Evolutionary conservation across 2,888 invertebrate genomes (phyloP).

Genomic region (Parnassius glacialis): DNA sequence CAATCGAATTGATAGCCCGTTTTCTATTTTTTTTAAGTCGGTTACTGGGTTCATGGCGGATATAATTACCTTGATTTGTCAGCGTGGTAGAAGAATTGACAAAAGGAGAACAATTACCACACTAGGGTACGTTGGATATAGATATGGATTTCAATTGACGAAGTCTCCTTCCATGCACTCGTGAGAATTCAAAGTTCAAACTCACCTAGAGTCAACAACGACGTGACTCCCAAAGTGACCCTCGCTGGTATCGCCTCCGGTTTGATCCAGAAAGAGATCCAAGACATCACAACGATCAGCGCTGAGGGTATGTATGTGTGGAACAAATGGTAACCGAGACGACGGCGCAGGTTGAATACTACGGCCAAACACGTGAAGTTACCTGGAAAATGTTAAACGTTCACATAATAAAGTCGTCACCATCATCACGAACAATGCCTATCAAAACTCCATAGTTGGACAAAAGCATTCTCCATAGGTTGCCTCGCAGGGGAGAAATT

Average conservation of each 20-base stretch:
- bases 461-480: too few species aligned
- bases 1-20: too few species aligned
- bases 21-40: too few species aligned
- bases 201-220: slow-evolving; percentile 89
- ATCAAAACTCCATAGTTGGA: not conserved
- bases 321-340: slow-evolving; percentile 93
- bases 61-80: too few species aligned
- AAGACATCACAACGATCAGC: slow-evolving; percentile 95
- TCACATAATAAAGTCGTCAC: too few species aligned
- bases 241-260: slow-evolving; percentile 95
- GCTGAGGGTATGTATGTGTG: slow-evolving; percentile 96
- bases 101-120: too few species aligned
- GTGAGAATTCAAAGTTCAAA: slow-evolving; percentile 2
- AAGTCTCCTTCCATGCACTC: too few species aligned
- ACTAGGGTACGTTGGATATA: too few species aligned
- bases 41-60: too few species aligned
- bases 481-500: too few species aligned
- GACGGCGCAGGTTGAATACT: slow-evolving; percentile 90
- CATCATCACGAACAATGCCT: not conserved
- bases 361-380: slow-evolving; percentile 96
- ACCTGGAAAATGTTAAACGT: slow-evolving; percentile 68
- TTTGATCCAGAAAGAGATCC: slow-evolving; percentile 98
- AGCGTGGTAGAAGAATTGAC: too few species aligned
- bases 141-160: too few species aligned
- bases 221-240: slow-evolving; percentile 93